Base-by-base conservation (phyloP, 2,797 vertebrate species). In the Coendou prehensilis region DNA sequence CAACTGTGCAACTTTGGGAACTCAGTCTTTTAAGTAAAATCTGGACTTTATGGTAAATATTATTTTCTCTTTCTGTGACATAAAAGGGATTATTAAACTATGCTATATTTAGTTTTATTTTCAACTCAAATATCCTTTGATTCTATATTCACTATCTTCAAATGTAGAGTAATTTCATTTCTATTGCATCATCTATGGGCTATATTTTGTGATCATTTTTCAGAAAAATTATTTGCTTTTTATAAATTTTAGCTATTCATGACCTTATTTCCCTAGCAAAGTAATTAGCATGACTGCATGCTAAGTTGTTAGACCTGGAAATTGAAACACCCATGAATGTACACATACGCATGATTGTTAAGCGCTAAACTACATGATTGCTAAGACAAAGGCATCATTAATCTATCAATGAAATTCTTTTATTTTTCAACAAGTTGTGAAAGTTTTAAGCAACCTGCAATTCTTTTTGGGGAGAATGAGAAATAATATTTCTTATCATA, bases 271-370 rank as follows among this genome's bases (percentile, higher is more conserved):
- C 14, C 63, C 22, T 57, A 61, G 28, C 1, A 94, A 71, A 83
- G 47, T 80, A 83, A 47, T 13, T 71, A 86, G 1, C 28, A 63
- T 18, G 20, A 73, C 3, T 87, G 1, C 20, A 54, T 64, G 1
- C 30, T 89, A 47, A 94, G 2, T 2, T 9, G 50, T 30, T 76
- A 89, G 4, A 89, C 18, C 6, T 94, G 45, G 67, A 95, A 93
- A 71, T 13, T 45, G 33, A 76, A 87, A 84, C 3, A 57, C 9
- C 28, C 2, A 15, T 11, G 47, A 6, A 75, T 2, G n/a, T 4
- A 13, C 33, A 37, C 5, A 83, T 6, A 5, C 2, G 9, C 2
- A 17, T 28, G 20, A 37, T 54, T 26, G 9, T 59, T 82, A 71
- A 84, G 91, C 63, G 57, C 82, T 89, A 30, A 95, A 90, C 22